Evolutionary conservation across 2,888 invertebrate species (phyloP).

Genomic region (Platynereis dumerilii): DNA sequence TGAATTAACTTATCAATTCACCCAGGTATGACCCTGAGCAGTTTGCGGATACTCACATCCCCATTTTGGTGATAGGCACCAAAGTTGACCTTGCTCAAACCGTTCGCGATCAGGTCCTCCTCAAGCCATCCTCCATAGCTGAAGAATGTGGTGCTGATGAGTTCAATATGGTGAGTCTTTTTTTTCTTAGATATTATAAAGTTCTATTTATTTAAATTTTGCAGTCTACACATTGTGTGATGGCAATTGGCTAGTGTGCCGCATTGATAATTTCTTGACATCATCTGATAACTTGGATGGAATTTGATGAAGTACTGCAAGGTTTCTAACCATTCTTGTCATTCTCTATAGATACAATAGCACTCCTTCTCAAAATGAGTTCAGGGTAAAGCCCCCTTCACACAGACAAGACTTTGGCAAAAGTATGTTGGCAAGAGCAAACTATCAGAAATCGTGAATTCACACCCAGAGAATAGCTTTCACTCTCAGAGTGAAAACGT

Average conservation of each 20-base stretch:
- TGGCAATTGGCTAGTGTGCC: not conserved
- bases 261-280: constrained; percentile 8
- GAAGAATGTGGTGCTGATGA: constrained; percentile 94
- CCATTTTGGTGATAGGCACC: constrained; percentile 92
- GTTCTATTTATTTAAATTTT: not conserved
- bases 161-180: constrained; percentile 74
- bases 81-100: constrained; percentile 87
- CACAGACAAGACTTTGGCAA: too few species aligned
- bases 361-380: too few species aligned
- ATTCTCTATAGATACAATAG: too few species aligned
- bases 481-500: too few species aligned
- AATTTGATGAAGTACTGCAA: too few species aligned
- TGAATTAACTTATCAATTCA: too few species aligned
- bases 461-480: too few species aligned
- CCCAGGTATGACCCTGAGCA: constrained; percentile 62
- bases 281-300: too few species aligned
- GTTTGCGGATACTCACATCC: constrained; percentile 73
- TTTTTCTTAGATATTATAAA: not conserved
- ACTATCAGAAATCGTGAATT: too few species aligned
- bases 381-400: too few species aligned
- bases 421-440: too few species aligned
- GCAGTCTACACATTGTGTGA: not conserved
- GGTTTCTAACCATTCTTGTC: too few species aligned
- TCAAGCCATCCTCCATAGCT: constrained; percentile 73
- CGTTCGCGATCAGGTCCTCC: constrained; percentile 68